These are phyloP conservation scores for Ladona fulva DNA, from an alignment of 1,140 invertebrate species.

Conservation along the genomic window DNA sequence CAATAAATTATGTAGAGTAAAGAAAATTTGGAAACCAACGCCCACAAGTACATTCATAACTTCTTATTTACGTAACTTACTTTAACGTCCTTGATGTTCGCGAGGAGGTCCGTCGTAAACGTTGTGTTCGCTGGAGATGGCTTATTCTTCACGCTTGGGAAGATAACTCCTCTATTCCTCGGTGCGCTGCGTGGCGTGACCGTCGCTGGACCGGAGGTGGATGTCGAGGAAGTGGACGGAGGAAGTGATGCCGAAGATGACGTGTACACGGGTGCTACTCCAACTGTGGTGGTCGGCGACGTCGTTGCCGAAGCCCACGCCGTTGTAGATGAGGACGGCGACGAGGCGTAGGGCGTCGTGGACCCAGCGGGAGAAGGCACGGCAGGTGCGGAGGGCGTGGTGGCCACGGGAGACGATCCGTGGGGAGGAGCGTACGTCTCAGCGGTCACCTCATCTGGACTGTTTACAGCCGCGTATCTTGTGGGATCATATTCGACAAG, in stretches of 20 bases:
- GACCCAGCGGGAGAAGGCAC: conserved; percentile 22
- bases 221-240: conserved; percentile 23
- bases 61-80: conserved; percentile 53
- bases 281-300: conserved; percentile 28
- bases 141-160: conserved; percentile 84
- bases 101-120: conserved; percentile 53
- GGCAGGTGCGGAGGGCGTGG: conserved; percentile 13
- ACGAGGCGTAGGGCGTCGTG: conserved; percentile 25
- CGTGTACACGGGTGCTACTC: conserved; percentile 25
- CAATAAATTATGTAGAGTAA: too few species aligned
- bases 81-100: conserved; percentile 70
- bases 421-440: conserved; percentile 13
- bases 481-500: conserved; percentile 64
- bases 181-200: conserved; percentile 32
- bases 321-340: conserved; percentile 29
- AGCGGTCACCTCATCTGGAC: conserved; percentile 18
- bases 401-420: neutral
- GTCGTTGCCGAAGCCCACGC: conserved; percentile 27
- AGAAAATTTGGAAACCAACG: too few species aligned
- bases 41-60: neutral
- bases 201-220: conserved; percentile 20
- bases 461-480: conserved; percentile 37
- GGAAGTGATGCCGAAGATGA: conserved; percentile 27
- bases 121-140: conserved; percentile 72
- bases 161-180: conserved; percentile 72